Base-by-base conservation (phyloP, 2,888 invertebrate species). In the Glyphotaelius pellucidus region DNA sequence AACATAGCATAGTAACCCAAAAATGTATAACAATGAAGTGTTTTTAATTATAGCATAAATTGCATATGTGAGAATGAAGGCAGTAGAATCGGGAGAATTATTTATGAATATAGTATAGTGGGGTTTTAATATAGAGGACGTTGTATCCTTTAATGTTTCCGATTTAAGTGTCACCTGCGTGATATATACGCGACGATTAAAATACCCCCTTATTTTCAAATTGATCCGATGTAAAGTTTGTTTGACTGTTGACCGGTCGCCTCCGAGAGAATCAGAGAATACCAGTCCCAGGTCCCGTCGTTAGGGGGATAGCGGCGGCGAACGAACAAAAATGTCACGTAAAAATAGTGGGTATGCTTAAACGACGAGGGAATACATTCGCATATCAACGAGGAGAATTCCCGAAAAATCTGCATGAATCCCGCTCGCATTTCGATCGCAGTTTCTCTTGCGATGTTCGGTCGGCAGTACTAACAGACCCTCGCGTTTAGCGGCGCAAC, bases 351-450 rank as follows among this genome's bases (percentile, higher is more conserved):
- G 92, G 93, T 89, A 89, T 83, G 89, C 88, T 90, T 80, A 90
- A 92, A 92, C 90, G 91, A 80, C 89, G 84, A 79, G 89, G 42
- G 90, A 91, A 92, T 89, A 92, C 90, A 90, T 91, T 91, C 91
- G 92, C 87, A 93, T 93, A 93, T 93, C 93, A 92, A 91, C 92
- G 91, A 92, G 92, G 88, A 93, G 91, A 93, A 93, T 92, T 91
- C 92, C 80, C 91, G 91, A 92, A 93, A 92, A 92, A 93, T 93
- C 93, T 92, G 92, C 93, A 92, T 93, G 92, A 92, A 93, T 93
- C 93, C 92, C 90, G 92, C 86, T 84, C 92, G 92, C 92, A 91
- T 92, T 92, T 92, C 91, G 93, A 93, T 93, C 81, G 87, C 92
- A 19, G 52, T 67, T 15, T 67, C 52, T 84, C 89, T 92, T 89